Base-by-base conservation (phyloP, 30 jellyfish, hydroid and myxozoan species). In the Turritopsis dohrnii region DNA sequence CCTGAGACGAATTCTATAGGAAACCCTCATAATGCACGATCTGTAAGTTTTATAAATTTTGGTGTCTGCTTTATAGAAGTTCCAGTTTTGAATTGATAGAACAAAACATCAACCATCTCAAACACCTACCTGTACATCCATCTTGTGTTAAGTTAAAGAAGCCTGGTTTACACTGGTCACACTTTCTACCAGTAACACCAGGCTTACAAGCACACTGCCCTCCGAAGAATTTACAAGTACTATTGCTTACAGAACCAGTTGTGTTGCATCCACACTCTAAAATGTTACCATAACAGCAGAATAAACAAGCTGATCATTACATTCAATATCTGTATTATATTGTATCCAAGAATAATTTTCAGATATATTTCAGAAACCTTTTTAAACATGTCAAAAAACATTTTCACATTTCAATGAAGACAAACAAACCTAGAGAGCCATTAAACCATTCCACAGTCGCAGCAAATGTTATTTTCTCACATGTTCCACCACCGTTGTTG, bases 151-250 rank as follows among this genome's bases (percentile, higher is more conserved):
- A 87, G 26, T 83, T 83, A 73, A 28, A 91, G 77, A 82, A 91
- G 52, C 97, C 97, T 52, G 95, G 86, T 28, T 0, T 28, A 83
- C 97, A 91, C 29, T 81, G 89, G 52, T 87, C 89, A 71, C 97
- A 91, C 69, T 20, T 83, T 79, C 97, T 86, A 79, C 97, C 97
- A 28, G 76, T 84, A 16, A 91, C 89, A 28, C 97, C 97, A 18
- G 94, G 94, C 69, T 91, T 91, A 65, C 97, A 91, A 54, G 21
- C 74, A 72, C 97, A 91, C 52, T 91, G 96, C 25, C 97, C 97
- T 0, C 93, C 96, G 66, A 76, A 66, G 65, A 52, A 80, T 16
- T 75, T 87, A 76, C 97, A 91, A 75, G 23, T 19, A 74, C 85
- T 91, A 29, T 52, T 74, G 88, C 82, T 83, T 21, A 81, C 73